Evolutionary conservation across 2,888 invertebrate species (phyloP), one percentile per base, ranked within the genome.

Genomic region (Cybosia mesomella): DNA sequence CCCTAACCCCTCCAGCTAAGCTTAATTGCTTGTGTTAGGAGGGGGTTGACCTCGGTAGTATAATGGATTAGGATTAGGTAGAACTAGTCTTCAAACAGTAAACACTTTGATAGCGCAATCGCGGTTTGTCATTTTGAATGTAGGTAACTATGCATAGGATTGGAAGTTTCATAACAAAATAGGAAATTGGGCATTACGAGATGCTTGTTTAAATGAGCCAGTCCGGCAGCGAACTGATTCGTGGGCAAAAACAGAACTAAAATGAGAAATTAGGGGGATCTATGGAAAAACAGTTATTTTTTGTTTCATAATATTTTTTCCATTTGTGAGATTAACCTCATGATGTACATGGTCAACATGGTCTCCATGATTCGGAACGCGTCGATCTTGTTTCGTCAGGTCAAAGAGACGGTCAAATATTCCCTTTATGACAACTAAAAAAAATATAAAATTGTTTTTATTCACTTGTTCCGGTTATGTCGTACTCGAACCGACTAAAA

Each of bases 71-170:
- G 49, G n/a, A n/a, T 49, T 49, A n/a, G 49, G 9, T 49, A n/a
- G 8, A 49, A 49, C 49, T 49, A 49, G 49, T 49, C 9, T n/a
- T 49, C 49, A 7, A 43, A 43, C 43, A 43, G 43, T 43, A 49
- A 49, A 49, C 49, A 49, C n/a, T 49, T 49, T 49, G 49, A n/a
- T n/a, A 49, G 49, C 49, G 49, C 1, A 8, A 5, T 18, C 18
- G 49, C n/a, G 49, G 49, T 49, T n/a, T 49, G 49, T 49, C 49
- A 18, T 49, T 49, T 49, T n/a, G n/a, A 49, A 49, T 49, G 49
- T 49, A 5, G 49, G 18, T n/a, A 49, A 49, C 49, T 49, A 49
- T 49, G 49, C n/a, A 49, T 43, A 5, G 43, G 43, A 43, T 13
- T 36, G n/a, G 49, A 43, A 43, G 43, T 43, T 43, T 43, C 18